Evolutionary conservation across 2,797 vertebrate genomes (phyloP).

Genomic region (Cuniculus paca): DNA sequence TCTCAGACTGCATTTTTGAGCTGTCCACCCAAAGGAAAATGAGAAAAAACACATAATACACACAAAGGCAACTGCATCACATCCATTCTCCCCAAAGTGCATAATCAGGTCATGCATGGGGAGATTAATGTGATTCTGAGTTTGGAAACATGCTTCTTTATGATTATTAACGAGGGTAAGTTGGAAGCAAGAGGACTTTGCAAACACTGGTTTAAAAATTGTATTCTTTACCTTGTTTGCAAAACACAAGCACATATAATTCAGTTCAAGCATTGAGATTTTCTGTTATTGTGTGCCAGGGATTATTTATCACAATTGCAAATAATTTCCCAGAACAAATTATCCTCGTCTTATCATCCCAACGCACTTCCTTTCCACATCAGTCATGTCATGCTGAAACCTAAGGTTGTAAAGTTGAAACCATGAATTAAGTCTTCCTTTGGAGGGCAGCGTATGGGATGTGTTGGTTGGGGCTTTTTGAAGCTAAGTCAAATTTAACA

Average conservation of each 20-base stretch:
- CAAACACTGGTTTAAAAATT: constrained; percentile 77
- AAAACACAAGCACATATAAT: constrained; percentile 78
- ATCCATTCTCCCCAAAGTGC: constrained; percentile 73
- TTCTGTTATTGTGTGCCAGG: constrained; percentile 82
- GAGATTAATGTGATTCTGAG: constrained; percentile 78
- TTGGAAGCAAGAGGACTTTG: constrained; percentile 70
- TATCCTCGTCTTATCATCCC: constrained; percentile 76
- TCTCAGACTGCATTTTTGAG: neutral
- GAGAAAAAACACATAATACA: neutral
- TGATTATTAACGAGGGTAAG: constrained; percentile 78
- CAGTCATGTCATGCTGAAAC: constrained; percentile 79
- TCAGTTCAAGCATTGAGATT: constrained; percentile 73
- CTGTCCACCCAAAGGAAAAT: constrained; percentile 46
- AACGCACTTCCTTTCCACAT: constrained; percentile 76
- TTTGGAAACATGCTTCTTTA: constrained; percentile 76
- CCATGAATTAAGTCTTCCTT: constrained; percentile 73
- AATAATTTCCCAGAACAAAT: constrained; percentile 83
- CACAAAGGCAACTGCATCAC: constrained; percentile 42
- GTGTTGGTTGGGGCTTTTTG: constrained; percentile 67
- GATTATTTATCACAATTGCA: constrained; percentile 82
- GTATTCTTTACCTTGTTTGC: constrained; percentile 83
- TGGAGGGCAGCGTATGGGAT: constrained; percentile 56
- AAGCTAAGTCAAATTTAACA: constrained; percentile 70
- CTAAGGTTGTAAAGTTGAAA: constrained; percentile 69
- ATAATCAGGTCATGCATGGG: constrained; percentile 64